Base-by-base conservation (phyloP, 2,888 invertebrate genomes). In the Xanthia icteritia region DNA sequence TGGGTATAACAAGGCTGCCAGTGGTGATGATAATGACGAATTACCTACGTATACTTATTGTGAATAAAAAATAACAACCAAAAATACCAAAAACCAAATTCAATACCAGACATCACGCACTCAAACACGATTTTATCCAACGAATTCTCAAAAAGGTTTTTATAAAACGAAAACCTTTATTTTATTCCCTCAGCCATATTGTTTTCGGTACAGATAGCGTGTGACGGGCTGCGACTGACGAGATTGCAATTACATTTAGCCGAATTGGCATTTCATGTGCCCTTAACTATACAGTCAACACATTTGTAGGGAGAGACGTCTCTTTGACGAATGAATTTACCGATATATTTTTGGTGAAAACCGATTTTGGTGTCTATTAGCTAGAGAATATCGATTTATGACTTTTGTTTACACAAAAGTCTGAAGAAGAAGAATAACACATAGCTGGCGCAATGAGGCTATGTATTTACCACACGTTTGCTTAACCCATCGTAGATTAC, bases 231-330 rank as follows among this genome's bases (percentile, higher is more conserved):
- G 60, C 77, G 72, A 82, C 72, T 78, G 85, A 84, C 83, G 82
- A 84, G 82, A 82, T 85, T 85, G 83, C 85, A 84, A 85, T 84
- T 84, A 84, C 77, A 75, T 85, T 82, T 74, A 76, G 65, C 74
- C 39, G 77, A 85, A 85, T 83, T 85, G 82, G 77, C 74, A 77
- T 83, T 85, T 77, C 75, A 82, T 77, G 65, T 72, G 58, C 63
- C 60, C 5, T 27, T 70, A 54, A 73, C 79, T 74, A 58, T 65
- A 85, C 51, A 77, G 45, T 39, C 51, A 73, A 81, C 64, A 77
- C 73, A 73, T 84, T 71, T 69, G 67, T 72, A 54, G 48, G 20
- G n/a, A 42, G 23, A 63, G 23, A 60, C 45, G 54, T 76, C 69
- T 48, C 69, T 80, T 73, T 70, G 67, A 67, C 31, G 15, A 64